Conservation (phyloP, 2,113 vertebrate species). For the Cyprinodon brontotheroides region DNA sequence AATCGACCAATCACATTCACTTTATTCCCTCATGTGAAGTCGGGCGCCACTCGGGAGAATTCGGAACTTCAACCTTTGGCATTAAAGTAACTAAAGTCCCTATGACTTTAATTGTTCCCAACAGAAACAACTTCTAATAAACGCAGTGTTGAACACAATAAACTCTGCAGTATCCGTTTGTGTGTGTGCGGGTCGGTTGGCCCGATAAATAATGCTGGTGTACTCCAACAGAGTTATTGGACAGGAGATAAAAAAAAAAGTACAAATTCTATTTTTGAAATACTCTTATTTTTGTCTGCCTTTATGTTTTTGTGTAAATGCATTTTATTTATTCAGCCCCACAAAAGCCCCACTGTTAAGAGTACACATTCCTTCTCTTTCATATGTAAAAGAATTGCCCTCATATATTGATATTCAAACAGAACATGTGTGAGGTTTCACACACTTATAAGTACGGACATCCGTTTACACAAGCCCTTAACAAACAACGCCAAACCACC, state of each 20-base stretch:
- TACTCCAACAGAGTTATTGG: slow-evolving; percentile 55
- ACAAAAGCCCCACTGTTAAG: background rate
- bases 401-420: slow-evolving; percentile 29
- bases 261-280: slow-evolving; percentile 21
- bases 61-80: slow-evolving; percentile 17
- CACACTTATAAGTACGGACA: slow-evolving; percentile 36
- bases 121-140: slow-evolving; percentile 32
- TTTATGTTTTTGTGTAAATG: slow-evolving; percentile 48
- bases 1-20: no score
- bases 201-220: slow-evolving; percentile 11
- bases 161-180: slow-evolving; percentile 15
- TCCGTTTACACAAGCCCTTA: slow-evolving; percentile 58
- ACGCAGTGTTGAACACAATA: slow-evolving; percentile 32
- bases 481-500: slow-evolving; percentile 61
- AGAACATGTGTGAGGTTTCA: slow-evolving; percentile 16
- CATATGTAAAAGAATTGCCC: slow-evolving; percentile 32
- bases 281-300: slow-evolving; percentile 61
- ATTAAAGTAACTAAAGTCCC: no score
- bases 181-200: slow-evolving; percentile 7
- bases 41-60: background rate
- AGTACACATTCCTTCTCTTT: slow-evolving; percentile 30
- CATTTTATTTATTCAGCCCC: slow-evolving; percentile 32
- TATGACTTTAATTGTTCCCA: slow-evolving; percentile 9
- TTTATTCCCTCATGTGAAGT: no score
- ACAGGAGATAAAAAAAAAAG: slow-evolving; percentile 38